A percentile compares a stretch with the other conserved stretches of the same genome.
Conservation (phyloP, 2,113 vertebrate genomes). For the Poeciliopsis prolifica region DNA sequence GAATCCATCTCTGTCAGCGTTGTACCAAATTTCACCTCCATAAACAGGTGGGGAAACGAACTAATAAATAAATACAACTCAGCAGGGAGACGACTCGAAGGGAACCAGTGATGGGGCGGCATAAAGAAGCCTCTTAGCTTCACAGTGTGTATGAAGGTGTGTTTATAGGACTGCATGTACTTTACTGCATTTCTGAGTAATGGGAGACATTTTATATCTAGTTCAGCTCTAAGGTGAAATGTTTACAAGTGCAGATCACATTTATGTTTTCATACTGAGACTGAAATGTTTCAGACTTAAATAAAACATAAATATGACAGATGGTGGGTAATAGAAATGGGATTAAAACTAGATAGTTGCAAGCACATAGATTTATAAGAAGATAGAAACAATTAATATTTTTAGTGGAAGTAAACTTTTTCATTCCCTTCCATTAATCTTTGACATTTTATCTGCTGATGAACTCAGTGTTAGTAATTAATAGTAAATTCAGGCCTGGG, state of each 20-base stretch:
- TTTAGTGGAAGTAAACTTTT: neutral
- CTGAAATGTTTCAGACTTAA: neutral
- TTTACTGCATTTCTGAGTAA: conserved; percentile 12
- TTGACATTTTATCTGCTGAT: conserved; percentile 56
- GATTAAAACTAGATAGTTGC: neutral
- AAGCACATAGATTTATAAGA: neutral
- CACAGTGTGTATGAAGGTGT: neutral
- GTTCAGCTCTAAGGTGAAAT: neutral
- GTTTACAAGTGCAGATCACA: neutral
- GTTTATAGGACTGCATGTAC: neutral
- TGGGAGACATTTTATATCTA: neutral
- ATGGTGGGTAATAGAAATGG: neutral
- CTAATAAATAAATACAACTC: conserved; percentile 52
- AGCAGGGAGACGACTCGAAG: conserved; percentile 26
- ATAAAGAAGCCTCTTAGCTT: conserved; percentile 7
- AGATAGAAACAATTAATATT: neutral
- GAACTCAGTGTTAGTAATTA: conserved; percentile 61
- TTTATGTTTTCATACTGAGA: neutral
- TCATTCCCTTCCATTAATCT: neutral
- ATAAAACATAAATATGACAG: neutral
- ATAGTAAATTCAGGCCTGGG: conserved; percentile 33
- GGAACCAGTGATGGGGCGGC: neutral
- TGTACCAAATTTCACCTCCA: conserved; percentile 29
- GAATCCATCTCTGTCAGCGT: conserved; percentile 18
- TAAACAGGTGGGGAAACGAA: conserved; percentile 48